phyloP scores from a whole-genome alignment of 2,113 vertebrate genomes.

The Campylorhamphus procurvoides region DNA sequence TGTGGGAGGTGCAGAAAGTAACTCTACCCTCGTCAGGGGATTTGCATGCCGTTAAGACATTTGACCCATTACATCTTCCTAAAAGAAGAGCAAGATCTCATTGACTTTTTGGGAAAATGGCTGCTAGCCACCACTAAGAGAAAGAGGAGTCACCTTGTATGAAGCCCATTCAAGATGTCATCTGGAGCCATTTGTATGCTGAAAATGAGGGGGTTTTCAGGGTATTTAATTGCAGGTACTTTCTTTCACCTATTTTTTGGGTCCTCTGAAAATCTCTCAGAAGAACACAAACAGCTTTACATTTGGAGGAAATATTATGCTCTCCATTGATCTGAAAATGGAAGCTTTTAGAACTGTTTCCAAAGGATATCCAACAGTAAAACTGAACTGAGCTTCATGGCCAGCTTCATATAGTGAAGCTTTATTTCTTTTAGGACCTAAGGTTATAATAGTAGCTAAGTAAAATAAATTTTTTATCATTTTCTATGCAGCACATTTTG shows the following conservation, averaged over 20 bases:
- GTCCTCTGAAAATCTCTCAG: not conserved
- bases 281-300: not conserved
- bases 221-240: not conserved
- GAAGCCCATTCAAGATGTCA: not conserved
- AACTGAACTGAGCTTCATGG: not conserved
- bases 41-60: slow-evolving; percentile 23
- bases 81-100: slow-evolving; percentile 7
- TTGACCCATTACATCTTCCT: slow-evolving; percentile 4
- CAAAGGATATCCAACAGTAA: not conserved
- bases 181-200: not conserved
- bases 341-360: not conserved
- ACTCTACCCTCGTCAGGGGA: not conserved
- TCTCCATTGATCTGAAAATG: not conserved
- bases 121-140: not conserved
- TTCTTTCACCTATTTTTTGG: not conserved
- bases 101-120: not conserved
- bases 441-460: not conserved
- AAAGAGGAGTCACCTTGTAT: not conserved
- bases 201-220: not conserved
- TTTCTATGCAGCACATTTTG: not conserved
- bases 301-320: not conserved
- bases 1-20: slow-evolving; percentile 29
- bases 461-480: not conserved
- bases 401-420: not conserved
- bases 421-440: not conserved